A percentile compares a stretch with the other conserved stretches of the same genome.
These are phyloP conservation scores for Neogale vison DNA, from an alignment of 2,113 vertebrate genomes.

Conservation along the genomic window DNA sequence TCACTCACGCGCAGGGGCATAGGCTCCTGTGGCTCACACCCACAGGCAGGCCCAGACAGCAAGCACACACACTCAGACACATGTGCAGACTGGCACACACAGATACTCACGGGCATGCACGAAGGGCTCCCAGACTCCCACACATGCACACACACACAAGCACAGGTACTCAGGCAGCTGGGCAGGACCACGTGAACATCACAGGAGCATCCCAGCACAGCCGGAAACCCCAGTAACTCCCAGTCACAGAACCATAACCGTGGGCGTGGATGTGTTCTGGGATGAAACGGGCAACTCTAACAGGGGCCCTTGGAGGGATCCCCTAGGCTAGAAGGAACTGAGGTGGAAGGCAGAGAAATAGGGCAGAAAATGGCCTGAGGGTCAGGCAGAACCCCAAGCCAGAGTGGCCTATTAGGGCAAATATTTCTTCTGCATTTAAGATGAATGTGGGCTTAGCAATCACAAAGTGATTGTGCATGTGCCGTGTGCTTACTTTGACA, in stretches of 20 bases:
- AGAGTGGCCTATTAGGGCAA: neutral
- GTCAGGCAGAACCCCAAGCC: neutral
- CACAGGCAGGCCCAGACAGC: neutral
- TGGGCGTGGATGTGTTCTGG: neutral
- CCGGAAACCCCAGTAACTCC: neutral
- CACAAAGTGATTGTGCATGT: fast-evolving
- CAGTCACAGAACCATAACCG: neutral
- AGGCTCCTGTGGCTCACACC: neutral
- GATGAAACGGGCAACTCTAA: neutral
- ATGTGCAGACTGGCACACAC: fast-evolving
- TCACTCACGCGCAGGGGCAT: fast-evolving
- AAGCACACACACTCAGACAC: neutral
- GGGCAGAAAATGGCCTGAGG: neutral
- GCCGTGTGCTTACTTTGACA: neutral
- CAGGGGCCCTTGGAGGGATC: neutral
- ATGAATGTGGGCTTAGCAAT: neutral
- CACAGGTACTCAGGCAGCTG: neutral
- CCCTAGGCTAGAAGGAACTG: neutral
- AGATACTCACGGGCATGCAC: fast-evolving
- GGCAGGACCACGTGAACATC: fast-evolving
- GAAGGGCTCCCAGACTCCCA: too few species aligned
- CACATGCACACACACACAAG: fast-evolving
- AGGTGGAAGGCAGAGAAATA: neutral
- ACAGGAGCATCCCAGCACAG: fast-evolving
- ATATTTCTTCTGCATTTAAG: constrained; percentile 16